Evolutionary conservation across 2,888 invertebrate species (phyloP).

Genomic region (Lymantria dispar): DNA sequence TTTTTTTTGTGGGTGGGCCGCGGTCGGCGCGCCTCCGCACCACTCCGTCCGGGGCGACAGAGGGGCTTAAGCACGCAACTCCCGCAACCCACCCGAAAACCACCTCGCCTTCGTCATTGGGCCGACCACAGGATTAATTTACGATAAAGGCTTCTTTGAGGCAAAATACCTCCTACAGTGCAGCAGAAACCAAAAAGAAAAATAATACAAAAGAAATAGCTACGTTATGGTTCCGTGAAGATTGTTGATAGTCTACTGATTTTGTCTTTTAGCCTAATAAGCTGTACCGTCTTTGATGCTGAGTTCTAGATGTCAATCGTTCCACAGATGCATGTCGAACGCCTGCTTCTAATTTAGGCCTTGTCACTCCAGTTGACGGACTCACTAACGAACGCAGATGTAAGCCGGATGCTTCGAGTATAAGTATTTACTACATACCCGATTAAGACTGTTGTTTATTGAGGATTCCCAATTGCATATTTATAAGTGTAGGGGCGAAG

Average conservation of each 20-base stretch:
- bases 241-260: conserved; percentile 43
- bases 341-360: conserved; percentile 47
- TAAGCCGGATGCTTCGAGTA: conserved; percentile 47
- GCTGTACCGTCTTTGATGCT: conserved; percentile 55
- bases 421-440: conserved; percentile 28
- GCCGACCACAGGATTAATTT: too few relatives aligned
- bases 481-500: too few relatives aligned
- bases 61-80: too few relatives aligned
- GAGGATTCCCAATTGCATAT: too few relatives aligned
- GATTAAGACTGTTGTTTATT: not conserved
- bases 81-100: too few relatives aligned
- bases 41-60: too few relatives aligned
- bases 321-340: conserved; percentile 33
- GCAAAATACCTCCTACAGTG: too few relatives aligned
- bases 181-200: too few relatives aligned
- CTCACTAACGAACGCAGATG: conserved; percentile 58
- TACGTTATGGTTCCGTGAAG: conserved; percentile 50
- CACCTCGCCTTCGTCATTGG: too few relatives aligned
- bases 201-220: not conserved
- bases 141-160: too few relatives aligned
- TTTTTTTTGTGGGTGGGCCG: too few relatives aligned
- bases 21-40: too few relatives aligned
- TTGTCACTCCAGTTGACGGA: conserved; percentile 42
- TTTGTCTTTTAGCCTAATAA: conserved; percentile 53
- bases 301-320: conserved; percentile 42